A percentile compares a stretch with the other conserved stretches of the same genome.
These are phyloP conservation scores for Meloe dianella DNA, from an alignment of 2,888 invertebrate genomes.

Conservation along the genomic window DNA sequence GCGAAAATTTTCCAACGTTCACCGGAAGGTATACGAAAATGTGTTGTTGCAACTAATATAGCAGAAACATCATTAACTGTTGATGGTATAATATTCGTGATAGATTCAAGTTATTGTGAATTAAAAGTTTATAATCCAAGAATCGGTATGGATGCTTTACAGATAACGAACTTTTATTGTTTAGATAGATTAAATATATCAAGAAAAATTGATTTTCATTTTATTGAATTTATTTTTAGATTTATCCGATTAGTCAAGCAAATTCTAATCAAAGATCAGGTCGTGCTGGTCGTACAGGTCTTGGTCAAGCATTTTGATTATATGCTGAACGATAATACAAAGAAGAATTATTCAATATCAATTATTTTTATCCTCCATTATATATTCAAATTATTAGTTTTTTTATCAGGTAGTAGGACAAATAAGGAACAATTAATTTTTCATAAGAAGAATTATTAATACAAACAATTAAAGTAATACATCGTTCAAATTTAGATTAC, in stretches of 20 bases:
- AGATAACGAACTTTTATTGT: no score
- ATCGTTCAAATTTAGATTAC: slow-evolving; percentile 97
- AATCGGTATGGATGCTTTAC: slow-evolving; percentile 98
- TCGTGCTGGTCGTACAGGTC: slow-evolving; percentile 96
- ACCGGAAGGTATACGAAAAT: slow-evolving; percentile 93
- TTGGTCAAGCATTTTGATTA: slow-evolving; percentile 89
- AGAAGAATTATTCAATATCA: no score
- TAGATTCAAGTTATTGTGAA: slow-evolving; percentile 98
- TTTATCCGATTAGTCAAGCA: slow-evolving; percentile 97
- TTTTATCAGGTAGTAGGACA: no score
- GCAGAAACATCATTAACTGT: slow-evolving; percentile 90
- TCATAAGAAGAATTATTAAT: slow-evolving; percentile 85
- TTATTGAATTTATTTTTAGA: slow-evolving; percentile 64
- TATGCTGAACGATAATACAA: slow-evolving; percentile 97
- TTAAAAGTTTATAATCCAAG: slow-evolving; percentile 90
- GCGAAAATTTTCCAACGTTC: slow-evolving; percentile 98
- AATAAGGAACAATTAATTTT: no score
- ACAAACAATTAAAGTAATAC: slow-evolving; percentile 98
- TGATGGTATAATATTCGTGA: slow-evolving; percentile 97
- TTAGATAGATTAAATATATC: no score
- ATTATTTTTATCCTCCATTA: no score
- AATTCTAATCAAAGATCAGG: slow-evolving; percentile 97
- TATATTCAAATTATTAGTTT: no score
- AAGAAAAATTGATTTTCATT: no score
- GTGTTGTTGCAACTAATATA: slow-evolving; percentile 98